These are phyloP conservation scores for Caerostris darwini DNA, from an alignment of 1,140 invertebrate genomes.

Conservation along the genomic window DNA sequence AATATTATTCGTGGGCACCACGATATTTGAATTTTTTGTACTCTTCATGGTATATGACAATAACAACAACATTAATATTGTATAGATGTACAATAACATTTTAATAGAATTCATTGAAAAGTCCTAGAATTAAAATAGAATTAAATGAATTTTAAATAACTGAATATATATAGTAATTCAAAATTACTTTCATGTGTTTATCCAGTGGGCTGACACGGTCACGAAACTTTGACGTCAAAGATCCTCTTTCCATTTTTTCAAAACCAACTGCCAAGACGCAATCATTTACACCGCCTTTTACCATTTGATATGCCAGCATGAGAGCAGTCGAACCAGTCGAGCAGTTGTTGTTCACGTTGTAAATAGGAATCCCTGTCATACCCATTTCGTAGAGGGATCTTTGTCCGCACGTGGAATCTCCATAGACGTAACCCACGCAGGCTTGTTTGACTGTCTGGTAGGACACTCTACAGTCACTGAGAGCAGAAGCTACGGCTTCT, in stretches of 20 bases:
- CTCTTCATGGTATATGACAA: no score
- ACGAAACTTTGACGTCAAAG: slow-evolving; percentile 89
- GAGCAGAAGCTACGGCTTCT: slow-evolving; percentile 94
- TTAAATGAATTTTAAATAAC: background rate
- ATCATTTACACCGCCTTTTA: slow-evolving; percentile 93
- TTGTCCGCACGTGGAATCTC: slow-evolving; percentile 98
- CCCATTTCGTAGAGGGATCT: slow-evolving; percentile 96
- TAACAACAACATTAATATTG: no score
- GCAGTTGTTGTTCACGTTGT: slow-evolving; percentile 99
- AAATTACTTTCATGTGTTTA: slow-evolving; percentile 90
- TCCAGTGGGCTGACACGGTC: slow-evolving; percentile 97
- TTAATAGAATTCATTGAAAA: background rate
- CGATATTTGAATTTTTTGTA: no score
- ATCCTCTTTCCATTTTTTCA: slow-evolving; percentile 98
- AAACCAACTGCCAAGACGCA: slow-evolving; percentile 98
- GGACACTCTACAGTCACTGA: slow-evolving; percentile 88
- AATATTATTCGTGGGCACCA: no score
- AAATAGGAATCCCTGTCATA: slow-evolving; percentile 97
- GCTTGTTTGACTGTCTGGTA: slow-evolving; percentile 91
- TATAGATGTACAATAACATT: no score
- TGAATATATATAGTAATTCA: background rate
- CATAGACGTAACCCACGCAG: slow-evolving; percentile 96
- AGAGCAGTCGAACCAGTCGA: slow-evolving; percentile 97
- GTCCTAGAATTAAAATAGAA: background rate
- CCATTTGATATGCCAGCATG: slow-evolving; percentile 93